Conservation (phyloP, 1,140 invertebrate genomes). For the Drosophila subpulchrella region DNA sequence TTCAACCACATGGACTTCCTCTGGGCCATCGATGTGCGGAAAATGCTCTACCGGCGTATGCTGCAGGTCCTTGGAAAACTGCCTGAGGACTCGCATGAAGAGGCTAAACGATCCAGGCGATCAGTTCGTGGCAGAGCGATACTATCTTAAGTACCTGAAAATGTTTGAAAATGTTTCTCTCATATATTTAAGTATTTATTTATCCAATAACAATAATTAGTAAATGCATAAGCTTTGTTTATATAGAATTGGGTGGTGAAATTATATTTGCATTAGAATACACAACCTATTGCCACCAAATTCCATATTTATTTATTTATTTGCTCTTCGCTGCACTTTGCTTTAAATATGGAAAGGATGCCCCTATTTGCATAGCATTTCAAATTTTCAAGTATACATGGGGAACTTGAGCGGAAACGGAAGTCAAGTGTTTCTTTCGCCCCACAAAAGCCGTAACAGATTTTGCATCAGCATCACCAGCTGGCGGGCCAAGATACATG, state of each 20-base stretch:
- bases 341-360: conserved; percentile 66
- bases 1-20: conserved; percentile 90
- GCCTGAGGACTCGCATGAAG: conserved; percentile 22
- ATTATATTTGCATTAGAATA: not conserved
- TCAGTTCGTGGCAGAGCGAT: not conserved
- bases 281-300: not conserved
- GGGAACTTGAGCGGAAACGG: conserved; percentile 56
- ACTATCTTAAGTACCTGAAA: not conserved
- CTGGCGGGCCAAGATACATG: conserved; percentile 52
- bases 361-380: conserved; percentile 59
- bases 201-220: not conserved
- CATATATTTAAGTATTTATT: conserved; percentile 24
- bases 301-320: conserved; percentile 77
- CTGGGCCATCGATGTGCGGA: conserved; percentile 87
- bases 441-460: conserved; percentile 60
- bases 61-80: conserved; percentile 81
- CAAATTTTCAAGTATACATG: conserved; percentile 50
- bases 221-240: not conserved
- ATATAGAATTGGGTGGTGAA: not conserved
- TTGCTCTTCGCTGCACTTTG: conserved; percentile 26
- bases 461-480: conserved; percentile 42
- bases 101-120: conserved; percentile 4
- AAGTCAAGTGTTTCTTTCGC: conserved; percentile 68
- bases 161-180: not conserved
- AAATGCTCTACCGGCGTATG: conserved; percentile 87